Percentiles rank a stretch among this genome's conserved stretches.
Evolutionary conservation across 1,140 invertebrate species (phyloP).

Genomic region (Zaprionus lachaisei): DNA sequence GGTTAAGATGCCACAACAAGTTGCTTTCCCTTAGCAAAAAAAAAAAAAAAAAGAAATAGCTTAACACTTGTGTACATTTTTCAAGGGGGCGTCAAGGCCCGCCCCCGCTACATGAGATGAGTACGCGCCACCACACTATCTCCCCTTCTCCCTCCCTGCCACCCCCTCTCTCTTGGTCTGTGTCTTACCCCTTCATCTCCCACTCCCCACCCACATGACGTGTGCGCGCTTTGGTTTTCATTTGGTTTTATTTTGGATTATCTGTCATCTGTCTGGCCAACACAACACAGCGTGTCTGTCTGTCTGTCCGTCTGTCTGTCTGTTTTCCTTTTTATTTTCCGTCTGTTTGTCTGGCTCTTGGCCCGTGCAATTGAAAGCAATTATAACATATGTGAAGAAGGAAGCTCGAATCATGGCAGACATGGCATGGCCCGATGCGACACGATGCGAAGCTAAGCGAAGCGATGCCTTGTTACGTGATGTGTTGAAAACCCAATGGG

Average conservation of each 20-base stretch:
- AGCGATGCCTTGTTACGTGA: slow-evolving; percentile 13
- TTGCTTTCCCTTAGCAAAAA: slow-evolving; percentile 48
- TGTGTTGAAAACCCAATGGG: slow-evolving; percentile 30
- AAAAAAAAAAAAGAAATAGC: slow-evolving; percentile 23
- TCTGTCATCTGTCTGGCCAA: slow-evolving; percentile 75
- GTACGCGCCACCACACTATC: slow-evolving; percentile 4
- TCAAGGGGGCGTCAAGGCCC: slow-evolving; percentile 36
- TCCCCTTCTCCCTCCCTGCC: not conserved
- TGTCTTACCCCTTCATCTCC: not conserved
- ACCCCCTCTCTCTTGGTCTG: not conserved
- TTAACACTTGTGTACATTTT: slow-evolving; percentile 43
- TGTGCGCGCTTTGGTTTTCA: slow-evolving; percentile 23
- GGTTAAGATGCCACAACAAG: slow-evolving; percentile 48
- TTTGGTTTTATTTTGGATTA: slow-evolving; percentile 53
- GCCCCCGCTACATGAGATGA: slow-evolving; percentile 31
- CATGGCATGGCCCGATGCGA: slow-evolving; percentile 1
- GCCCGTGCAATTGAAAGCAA: slow-evolving; percentile 71
- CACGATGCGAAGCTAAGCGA: slow-evolving; percentile 19
- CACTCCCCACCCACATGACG: slow-evolving; percentile 33
- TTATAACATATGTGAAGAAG: slow-evolving; percentile 67
- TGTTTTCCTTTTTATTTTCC: slow-evolving; percentile 41
- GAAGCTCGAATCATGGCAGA: slow-evolving; percentile 29
- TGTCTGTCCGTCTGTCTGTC: slow-evolving; percentile 23
- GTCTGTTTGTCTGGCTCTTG: slow-evolving; percentile 41
- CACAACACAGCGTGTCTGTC: slow-evolving; percentile 41